Evolutionary conservation across 2,113 vertebrate species (phyloP).

Genomic region (Clinocottus analis): DNA sequence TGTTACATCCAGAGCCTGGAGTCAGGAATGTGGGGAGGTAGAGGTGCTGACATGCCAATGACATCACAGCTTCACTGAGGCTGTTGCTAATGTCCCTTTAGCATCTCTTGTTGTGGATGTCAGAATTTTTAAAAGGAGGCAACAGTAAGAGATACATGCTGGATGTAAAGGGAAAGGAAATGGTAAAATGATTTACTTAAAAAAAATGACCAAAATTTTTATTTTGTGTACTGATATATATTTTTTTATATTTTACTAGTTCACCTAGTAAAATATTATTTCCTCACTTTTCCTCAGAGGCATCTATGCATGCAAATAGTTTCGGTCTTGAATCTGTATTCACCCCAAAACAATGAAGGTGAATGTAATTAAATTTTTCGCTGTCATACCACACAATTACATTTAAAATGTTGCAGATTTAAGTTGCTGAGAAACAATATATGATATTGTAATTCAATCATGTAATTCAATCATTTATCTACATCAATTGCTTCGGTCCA

Average conservation of each 20-base stretch:
- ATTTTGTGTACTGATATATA: not conserved
- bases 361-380: not conserved
- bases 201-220: not conserved
- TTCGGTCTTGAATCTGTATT: not conserved
- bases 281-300: not conserved
- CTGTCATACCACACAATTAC: too few relatives aligned
- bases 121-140: conserved; percentile 3
- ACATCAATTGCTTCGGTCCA: too few relatives aligned
- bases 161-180: not conserved
- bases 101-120: conserved; percentile 3
- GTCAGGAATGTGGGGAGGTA: conserved; percentile 28
- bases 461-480: too few relatives aligned
- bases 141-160: not conserved
- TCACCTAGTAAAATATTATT: not conserved
- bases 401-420: not conserved
- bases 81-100: not conserved
- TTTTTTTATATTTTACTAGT: not conserved
- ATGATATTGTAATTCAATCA: not conserved
- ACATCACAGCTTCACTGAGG: conserved; percentile 31
- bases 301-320: not conserved
- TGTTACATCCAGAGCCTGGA: conserved; percentile 12
- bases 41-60: conserved; percentile 28
- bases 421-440: not conserved
- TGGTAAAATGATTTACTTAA: not conserved
- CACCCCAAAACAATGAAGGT: not conserved